phyloP scores from a whole-genome alignment of 2,113 vertebrate genomes.

The Megaleporinus macrocephalus region DNA sequence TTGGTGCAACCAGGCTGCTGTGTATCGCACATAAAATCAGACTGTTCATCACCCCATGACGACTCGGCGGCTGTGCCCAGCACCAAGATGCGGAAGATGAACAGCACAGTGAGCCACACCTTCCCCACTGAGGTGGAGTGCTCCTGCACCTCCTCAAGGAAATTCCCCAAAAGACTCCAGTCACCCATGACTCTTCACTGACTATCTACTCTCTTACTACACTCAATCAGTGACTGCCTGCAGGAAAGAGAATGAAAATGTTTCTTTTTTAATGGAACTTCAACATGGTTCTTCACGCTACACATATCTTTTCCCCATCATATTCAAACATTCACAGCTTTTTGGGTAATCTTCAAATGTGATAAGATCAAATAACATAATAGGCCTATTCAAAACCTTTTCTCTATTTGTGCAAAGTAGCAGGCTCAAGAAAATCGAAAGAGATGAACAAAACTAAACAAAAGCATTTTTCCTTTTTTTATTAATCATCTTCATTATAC shows the following conservation, averaged over 20 bases:
- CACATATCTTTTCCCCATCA: no score
- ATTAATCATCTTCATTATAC: no score
- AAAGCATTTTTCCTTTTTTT: no score
- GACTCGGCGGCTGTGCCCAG: conserved; percentile 94
- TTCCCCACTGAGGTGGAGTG: conserved; percentile 96
- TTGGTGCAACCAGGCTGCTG: conserved; percentile 93
- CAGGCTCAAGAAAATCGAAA: no score
- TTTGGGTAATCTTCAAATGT: no score
- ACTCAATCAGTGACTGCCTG: conserved; percentile 53
- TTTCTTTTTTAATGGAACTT: neutral
- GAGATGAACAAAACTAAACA: no score
- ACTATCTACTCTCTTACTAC: neutral
- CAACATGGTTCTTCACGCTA: no score
- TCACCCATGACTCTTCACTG: conserved; percentile 86
- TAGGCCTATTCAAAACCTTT: no score
- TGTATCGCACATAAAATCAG: conserved; percentile 93
- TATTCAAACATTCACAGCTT: no score
- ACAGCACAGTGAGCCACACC: conserved; percentile 94
- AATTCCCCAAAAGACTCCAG: conserved; percentile 95
- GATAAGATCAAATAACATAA: no score
- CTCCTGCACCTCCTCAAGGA: conserved; percentile 96
- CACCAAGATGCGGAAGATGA: conserved; percentile 98
- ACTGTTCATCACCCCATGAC: conserved; percentile 96
- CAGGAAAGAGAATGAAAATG: conserved; percentile 46
- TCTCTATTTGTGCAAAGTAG: no score